Evolutionary conservation across 2,797 vertebrate genomes (phyloP), one percentile per base, ranked within the genome.

Genomic region (Falco columbarius): DNA sequence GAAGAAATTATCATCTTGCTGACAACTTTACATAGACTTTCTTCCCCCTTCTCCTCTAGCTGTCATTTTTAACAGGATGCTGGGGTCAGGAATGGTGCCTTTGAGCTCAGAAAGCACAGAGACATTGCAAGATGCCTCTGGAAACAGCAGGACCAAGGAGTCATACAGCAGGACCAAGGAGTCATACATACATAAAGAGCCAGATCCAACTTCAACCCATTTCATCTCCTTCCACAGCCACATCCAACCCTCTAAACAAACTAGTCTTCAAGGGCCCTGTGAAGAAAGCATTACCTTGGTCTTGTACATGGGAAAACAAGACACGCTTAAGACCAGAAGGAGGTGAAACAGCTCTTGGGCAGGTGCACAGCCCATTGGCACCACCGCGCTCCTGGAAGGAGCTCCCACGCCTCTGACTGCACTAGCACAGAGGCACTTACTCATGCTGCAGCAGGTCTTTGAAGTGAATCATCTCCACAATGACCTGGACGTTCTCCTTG

Each of bases 391-490:
- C 95, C 95, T 93, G 95, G 92, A 94, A 89, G 86, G 96, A 96
- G 96, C 96, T 97, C 86, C 96, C 96, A 96, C 91, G 40, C 96
- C 91, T 92, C 95, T 89, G 90, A 93, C 94, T 93, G 89, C 94
- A 82, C 96, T 79, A 87, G 95, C 63, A n/a, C 15, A 2, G 82
- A 92, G 91, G 72, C 81, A 98, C 99, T 99, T 98, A 99, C 99
- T 99, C 99, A 89, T 99, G 99, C 84, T 99, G 99, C 97, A 99
- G 99, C 81, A 99, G 98, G 98, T 99, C 99, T 97, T 99, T 99
- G 98, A 99, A 99, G 96, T 99, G 99, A 97, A 99, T 99, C 99
- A 99, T 99, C 98, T 99, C 99, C 98, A 99, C 99, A 97, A 99
- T 99, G 96, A 99, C 99, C 38, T 98, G 99, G 85, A 99, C 98